Evolutionary conservation across 2,797 vertebrate genomes (phyloP).

Genomic region (Pelobates cultripes): DNA sequence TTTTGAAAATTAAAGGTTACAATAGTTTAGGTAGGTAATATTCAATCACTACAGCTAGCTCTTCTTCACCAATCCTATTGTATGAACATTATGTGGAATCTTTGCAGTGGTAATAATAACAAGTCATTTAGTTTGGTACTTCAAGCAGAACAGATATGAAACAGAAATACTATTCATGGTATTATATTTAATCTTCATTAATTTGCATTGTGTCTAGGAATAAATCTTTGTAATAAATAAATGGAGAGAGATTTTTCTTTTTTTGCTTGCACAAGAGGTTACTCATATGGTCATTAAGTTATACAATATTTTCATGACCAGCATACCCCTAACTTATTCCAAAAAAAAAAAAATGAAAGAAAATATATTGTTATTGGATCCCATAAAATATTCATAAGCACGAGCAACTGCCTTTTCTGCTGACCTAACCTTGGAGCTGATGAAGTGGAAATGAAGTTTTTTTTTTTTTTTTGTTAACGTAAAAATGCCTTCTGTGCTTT

Average conservation of each 20-base stretch:
- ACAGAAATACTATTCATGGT: constrained; percentile 17
- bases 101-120: not conserved
- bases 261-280: constrained; percentile 28
- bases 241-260: constrained; percentile 12
- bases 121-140: constrained; percentile 1
- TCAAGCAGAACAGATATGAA: not conserved
- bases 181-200: constrained; percentile 32
- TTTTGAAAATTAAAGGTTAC: not conserved
- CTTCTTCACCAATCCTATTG: not conserved
- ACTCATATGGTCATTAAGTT: constrained; percentile 58
- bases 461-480: constrained; percentile 54
- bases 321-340: constrained; percentile 53
- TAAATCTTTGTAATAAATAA: constrained; percentile 16
- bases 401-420: constrained; percentile 63
- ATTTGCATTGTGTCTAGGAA: constrained; percentile 6
- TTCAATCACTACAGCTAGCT: not conserved
- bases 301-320: constrained; percentile 58
- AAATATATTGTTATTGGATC: constrained; percentile 48
- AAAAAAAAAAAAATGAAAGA: constrained; percentile 62
- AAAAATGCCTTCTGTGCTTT: constrained; percentile 60
- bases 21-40: not conserved
- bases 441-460: constrained; percentile 67
- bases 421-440: constrained; percentile 67
- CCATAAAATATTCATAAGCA: constrained; percentile 71
- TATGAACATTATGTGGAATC: not conserved